These are phyloP conservation scores for Allacma fusca DNA, from an alignment of 2,888 invertebrate species.

Conservation along the genomic window DNA sequence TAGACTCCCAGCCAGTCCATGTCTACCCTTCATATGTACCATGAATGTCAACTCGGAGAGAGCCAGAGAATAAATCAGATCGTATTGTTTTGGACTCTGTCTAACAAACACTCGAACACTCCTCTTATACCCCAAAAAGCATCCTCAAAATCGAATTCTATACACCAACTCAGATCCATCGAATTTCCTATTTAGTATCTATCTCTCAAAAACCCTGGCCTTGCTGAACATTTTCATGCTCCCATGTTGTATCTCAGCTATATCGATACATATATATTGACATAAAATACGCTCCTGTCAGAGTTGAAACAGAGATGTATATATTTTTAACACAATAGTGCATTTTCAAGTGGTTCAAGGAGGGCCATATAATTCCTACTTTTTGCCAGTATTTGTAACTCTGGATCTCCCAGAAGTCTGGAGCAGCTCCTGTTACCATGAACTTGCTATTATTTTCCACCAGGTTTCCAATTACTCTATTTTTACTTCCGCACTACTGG, in stretches of 20 bases:
- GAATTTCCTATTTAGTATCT: too few relatives aligned
- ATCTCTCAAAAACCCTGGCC: too few relatives aligned
- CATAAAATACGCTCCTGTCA: too few relatives aligned
- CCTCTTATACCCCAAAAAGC: conserved; percentile 28
- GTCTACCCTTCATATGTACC: not conserved
- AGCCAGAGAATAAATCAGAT: not conserved
- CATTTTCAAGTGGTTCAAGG: too few relatives aligned
- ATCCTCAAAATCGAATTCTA: conserved; percentile 37
- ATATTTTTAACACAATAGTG: too few relatives aligned
- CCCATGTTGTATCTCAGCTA: too few relatives aligned
- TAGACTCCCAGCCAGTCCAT: not conserved
- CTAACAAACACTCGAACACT: conserved; percentile 8
- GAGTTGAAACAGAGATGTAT: too few relatives aligned
- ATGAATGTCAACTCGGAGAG: not conserved
- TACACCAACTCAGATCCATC: conserved; percentile 17
- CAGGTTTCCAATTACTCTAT: conserved; percentile 23
- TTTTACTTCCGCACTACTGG: not conserved
- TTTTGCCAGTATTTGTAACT: too few relatives aligned
- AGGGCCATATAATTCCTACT: too few relatives aligned
- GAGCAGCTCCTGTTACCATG: not conserved
- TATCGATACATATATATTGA: too few relatives aligned
- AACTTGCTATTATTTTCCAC: conserved; percentile 20
- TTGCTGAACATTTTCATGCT: too few relatives aligned
- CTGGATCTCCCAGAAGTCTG: too few relatives aligned
- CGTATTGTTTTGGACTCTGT: not conserved